Conservation (phyloP, 2,113 vertebrate genomes). For the Pteruthius melanotis region DNA sequence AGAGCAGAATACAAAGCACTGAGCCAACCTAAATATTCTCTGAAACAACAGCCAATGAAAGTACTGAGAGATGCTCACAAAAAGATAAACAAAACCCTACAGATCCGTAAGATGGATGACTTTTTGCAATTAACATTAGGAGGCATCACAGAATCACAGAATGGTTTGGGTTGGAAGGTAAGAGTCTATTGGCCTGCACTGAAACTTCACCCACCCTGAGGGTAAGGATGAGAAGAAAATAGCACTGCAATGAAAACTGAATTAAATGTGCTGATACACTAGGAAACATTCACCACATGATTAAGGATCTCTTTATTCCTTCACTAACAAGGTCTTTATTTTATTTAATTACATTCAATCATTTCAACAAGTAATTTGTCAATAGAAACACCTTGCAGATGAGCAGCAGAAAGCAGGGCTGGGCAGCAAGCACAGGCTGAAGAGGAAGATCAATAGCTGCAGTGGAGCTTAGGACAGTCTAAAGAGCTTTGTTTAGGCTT, state of each 20-base stretch:
- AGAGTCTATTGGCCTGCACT: no score
- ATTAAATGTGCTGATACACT: neutral
- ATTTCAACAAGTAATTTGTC: neutral
- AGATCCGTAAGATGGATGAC: neutral
- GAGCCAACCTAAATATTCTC: neutral
- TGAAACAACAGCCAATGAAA: neutral
- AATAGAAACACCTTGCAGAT: neutral
- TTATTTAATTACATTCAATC: neutral
- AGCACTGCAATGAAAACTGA: neutral
- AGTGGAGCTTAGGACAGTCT: neutral
- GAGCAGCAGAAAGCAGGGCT: neutral
- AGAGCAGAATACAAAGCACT: neutral
- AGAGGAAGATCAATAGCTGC: slow-evolving; percentile 13
- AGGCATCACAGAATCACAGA: neutral
- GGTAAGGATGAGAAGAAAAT: neutral
- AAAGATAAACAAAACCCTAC: neutral
- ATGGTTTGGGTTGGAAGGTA: neutral
- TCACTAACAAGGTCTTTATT: neutral
- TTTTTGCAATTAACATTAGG: neutral
- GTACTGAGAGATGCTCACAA: neutral
- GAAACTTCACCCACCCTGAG: neutral
- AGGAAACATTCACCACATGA: neutral
- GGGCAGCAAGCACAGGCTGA: neutral
- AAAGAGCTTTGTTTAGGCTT: slow-evolving; percentile 52
- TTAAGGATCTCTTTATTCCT: neutral